A percentile compares a stretch with the other conserved stretches of the same genome.
phyloP scores from a whole-genome alignment of 2,113 vertebrate genomes.

The Taurulus bubalis region DNA sequence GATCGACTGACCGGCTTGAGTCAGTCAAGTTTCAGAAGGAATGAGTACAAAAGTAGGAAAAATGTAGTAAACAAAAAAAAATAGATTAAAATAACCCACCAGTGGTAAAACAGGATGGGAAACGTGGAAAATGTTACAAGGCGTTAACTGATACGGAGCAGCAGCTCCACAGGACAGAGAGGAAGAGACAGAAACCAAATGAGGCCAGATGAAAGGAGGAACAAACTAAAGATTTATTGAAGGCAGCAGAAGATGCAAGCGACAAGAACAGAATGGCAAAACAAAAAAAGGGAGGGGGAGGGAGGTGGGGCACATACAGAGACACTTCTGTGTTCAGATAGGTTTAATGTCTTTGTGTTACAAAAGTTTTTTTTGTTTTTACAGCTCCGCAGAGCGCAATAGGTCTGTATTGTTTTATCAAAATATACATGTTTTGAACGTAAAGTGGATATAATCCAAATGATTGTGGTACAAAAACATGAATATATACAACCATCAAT shows the following conservation, averaged over 20 bases:
- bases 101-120: conserved; percentile 66
- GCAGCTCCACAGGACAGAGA: conserved; percentile 54
- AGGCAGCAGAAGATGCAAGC: conserved; percentile 78
- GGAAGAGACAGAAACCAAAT: conserved; percentile 74
- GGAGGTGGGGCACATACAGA: conserved; percentile 71
- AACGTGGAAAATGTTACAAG: conserved; percentile 72
- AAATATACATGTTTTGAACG: conserved; percentile 85
- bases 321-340: conserved; percentile 76
- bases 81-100: conserved; percentile 40
- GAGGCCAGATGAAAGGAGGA: conserved; percentile 80
- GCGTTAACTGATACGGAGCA: conserved; percentile 64
- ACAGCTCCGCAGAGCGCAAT: conserved; percentile 75
- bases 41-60: conserved; percentile 69
- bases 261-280: conserved; percentile 66
- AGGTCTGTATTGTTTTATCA: conserved; percentile 80
- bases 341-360: conserved; percentile 84
- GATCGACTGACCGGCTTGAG: not conserved
- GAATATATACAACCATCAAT: conserved; percentile 83
- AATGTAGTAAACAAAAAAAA: conserved; percentile 27
- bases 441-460: conserved; percentile 80
- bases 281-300: not conserved
- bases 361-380: conserved; percentile 68
- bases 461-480: conserved; percentile 85
- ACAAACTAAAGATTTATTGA: conserved; percentile 86
- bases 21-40: conserved; percentile 57